Evolutionary conservation across 2,113 vertebrate genomes (phyloP), one percentile per base, ranked within the genome.

Genomic region (Cyrtonyx montezumae): DNA sequence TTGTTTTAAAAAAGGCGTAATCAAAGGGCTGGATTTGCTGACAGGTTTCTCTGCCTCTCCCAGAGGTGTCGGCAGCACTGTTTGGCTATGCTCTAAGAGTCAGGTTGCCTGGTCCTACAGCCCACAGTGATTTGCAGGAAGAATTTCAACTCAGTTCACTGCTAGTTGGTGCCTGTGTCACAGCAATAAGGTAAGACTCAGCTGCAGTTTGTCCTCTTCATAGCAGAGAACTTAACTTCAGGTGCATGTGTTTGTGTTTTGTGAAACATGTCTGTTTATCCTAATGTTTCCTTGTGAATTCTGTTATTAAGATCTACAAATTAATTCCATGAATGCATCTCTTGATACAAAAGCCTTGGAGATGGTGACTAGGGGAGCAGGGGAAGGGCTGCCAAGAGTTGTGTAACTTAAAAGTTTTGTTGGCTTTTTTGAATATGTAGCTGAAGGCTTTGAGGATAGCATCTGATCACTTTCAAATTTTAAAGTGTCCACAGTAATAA

Each of bases 1-100:
- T 74, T 79, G 58, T 59, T 49, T 18, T 62, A 56, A 83, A 83
- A 93, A 84, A 63, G 61, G 66, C 97, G 97, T 98, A 98, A 98
- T 98, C 97, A 95, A 95, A 96, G 84, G 91, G 83, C 93, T 91
- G 95, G 97, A 97, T 97, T 94, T 97, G 97, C 96, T 97, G 97
- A 97, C 96, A 82, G 96, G 94, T 96, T 97, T 96, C 94, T 92
- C 77, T 93, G 96, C 76, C 96, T 97, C 93, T 97, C 97, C 97
- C 94, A 88, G 97, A 97, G 97, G 97, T 98, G 97, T 97, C 95
- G 94, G 97, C 97, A 98, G 98, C 97, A 97, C 95, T 96, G 73
- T 71, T 95, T 53, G 18, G 92, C 93, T 97, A 53, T 96, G 91
- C 91, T 97, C 94, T 96, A 90, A 96, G 97, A 98, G 92, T 94